These are phyloP conservation scores for Jacana jacana DNA, from an alignment of 2,113 vertebrate genomes.

Conservation along the genomic window DNA sequence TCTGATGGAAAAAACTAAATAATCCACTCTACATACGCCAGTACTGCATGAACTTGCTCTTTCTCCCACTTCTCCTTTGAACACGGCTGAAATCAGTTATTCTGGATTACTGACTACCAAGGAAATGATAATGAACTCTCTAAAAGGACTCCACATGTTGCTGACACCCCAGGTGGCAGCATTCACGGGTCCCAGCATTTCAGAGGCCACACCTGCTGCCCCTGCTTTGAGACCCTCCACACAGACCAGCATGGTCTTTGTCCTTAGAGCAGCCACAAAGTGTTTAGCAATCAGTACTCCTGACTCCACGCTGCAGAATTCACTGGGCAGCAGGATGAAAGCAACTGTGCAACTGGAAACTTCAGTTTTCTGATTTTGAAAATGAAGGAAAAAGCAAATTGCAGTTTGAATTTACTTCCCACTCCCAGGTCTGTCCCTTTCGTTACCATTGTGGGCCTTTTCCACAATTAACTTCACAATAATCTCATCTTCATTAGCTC, in stretches of 20 bases:
- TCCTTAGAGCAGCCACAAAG: neutral
- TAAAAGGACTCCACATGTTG: neutral
- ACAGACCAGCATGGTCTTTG: neutral
- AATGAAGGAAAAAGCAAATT: neutral
- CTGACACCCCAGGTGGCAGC: neutral
- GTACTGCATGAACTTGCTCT: neutral
- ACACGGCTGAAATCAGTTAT: neutral
- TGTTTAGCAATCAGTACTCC: neutral
- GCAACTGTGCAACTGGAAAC: neutral
- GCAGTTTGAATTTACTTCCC: neutral
- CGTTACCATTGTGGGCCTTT: neutral
- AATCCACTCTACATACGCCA: neutral
- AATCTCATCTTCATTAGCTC: neutral
- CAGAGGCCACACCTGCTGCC: neutral
- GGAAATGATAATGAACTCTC: neutral
- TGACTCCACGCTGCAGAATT: neutral
- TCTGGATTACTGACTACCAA: neutral
- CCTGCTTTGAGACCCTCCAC: neutral
- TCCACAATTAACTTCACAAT: neutral
- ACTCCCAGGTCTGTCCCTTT: neutral
- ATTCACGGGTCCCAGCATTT: fast-evolving
- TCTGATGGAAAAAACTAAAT: neutral
- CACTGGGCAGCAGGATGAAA: neutral
- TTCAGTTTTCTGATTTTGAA: neutral
- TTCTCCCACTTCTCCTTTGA: neutral